These are phyloP conservation scores for Limulus polyphemus DNA, from an alignment of 2,888 invertebrate species.

Conservation along the genomic window DNA sequence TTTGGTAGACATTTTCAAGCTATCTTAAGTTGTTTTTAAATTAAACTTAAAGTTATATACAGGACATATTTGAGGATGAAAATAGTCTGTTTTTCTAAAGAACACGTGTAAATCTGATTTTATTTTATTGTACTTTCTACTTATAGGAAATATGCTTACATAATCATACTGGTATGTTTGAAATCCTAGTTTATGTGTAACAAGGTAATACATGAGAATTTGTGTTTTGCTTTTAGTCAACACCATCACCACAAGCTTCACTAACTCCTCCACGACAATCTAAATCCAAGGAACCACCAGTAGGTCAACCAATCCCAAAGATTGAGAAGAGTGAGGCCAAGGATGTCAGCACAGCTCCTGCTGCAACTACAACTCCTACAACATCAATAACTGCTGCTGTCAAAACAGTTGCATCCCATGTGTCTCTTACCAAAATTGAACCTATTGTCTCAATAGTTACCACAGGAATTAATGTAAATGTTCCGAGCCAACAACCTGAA, in stretches of 20 bases:
- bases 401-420: constrained; percentile 4
- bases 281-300: constrained; percentile 13
- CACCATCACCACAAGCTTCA: constrained; percentile 8
- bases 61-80: too few relatives aligned
- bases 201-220: too few relatives aligned
- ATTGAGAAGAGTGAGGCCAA: constrained; percentile 15
- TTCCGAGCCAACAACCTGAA: background rate
- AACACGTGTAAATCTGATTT: background rate
- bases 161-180: background rate
- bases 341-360: constrained; percentile 4
- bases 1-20: too few relatives aligned
- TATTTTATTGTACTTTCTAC: background rate
- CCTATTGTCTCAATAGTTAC: constrained; percentile 5
- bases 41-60: too few relatives aligned
- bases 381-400: constrained; percentile 1
- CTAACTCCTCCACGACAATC: constrained; percentile 14
- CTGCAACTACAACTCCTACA: constrained; percentile 8
- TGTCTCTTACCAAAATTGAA: background rate
- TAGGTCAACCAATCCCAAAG: constrained; percentile 15
- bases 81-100: too few relatives aligned
- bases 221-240: constrained; percentile 4
- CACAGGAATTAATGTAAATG: constrained; percentile 3
- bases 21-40: too few relatives aligned
- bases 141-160: background rate
- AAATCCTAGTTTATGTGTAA: background rate